Base-by-base conservation (phyloP, 2,888 invertebrate genomes). In the Octonoba sinensis region DNA sequence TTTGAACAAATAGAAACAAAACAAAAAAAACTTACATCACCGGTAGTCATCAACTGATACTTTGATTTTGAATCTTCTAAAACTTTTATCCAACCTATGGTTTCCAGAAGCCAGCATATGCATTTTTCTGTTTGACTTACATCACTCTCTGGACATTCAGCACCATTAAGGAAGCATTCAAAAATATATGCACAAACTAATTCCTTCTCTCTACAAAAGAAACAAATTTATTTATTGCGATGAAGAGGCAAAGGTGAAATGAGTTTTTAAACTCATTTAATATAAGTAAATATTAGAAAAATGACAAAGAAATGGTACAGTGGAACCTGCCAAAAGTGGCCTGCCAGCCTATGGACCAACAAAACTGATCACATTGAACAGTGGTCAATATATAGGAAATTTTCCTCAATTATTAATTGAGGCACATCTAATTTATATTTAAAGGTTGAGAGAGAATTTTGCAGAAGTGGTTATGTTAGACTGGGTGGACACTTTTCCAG, bases 81-180 rank as follows among this genome's bases (percentile, higher is more conserved):
- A 1, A 82, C 75, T 57, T 66, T 76, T 11, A 82, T 44, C 76
- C 82, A 72, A 18, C 82, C 82, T n/a, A 82, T 76, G 36, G 76
- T 82, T 67, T 82, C 70, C 16, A 76, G 51, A 20, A 82, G 66
- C 75, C 75, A 82, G 44, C 76, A 54, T 20, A 76, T 82, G 56
- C 75, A 76, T 67, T 72, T 76, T 46, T 62, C 71, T 13, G 76
- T 60, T 60, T 76, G 62, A 49, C 49, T 62, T 20, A 82, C 20
- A 56, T 82, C 82, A 82, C 82, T 76, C 20, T 82, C 47, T 20
- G 62, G n/a, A 65, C 56, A 49, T n/a, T 22, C 8, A 65, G 46
- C 18, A n/a, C 74, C 81, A 51, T 51, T 54, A 4, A 82, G 44
- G 57, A 82, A 82, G 22, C 76, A 82, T 12, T 82, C 49, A 24